These are phyloP conservation scores for Ceriagrion tenellum DNA, from an alignment of 2,888 invertebrate genomes.

Conservation along the genomic window DNA sequence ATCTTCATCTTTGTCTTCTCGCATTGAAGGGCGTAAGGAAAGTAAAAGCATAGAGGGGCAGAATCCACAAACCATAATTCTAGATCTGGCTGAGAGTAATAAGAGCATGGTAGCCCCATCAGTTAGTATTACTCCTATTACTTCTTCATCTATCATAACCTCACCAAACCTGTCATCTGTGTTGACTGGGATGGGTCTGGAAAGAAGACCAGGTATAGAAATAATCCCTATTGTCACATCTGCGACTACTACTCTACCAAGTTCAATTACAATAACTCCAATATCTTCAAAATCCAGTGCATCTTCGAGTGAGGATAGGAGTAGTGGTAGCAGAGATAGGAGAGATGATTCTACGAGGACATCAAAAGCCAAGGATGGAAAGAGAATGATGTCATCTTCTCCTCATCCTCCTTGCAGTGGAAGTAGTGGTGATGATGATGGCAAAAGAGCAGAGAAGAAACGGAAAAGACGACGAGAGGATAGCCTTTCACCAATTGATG, in stretches of 20 bases:
- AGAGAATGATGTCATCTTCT: constrained; percentile 45
- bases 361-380: constrained; percentile 74
- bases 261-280: constrained; percentile 93
- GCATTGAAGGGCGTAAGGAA: constrained; percentile 71
- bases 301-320: constrained; percentile 74
- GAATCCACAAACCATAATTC: constrained; percentile 77
- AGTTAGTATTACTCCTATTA: constrained; percentile 79
- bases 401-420: constrained; percentile 74
- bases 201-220: constrained; percentile 89
- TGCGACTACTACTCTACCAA: constrained; percentile 84
- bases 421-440: constrained; percentile 76
- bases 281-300: constrained; percentile 79
- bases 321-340: constrained; percentile 74
- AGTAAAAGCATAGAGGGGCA: constrained; percentile 46
- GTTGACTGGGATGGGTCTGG: constrained; percentile 82
- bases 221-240: constrained; percentile 88
- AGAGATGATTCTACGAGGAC: constrained; percentile 71
- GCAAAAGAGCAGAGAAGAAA: constrained; percentile 84
- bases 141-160: constrained; percentile 76
- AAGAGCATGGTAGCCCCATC: constrained; percentile 82
- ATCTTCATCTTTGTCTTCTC: constrained; percentile 76
- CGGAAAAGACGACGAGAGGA: constrained; percentile 87
- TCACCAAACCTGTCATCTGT: constrained; percentile 81
- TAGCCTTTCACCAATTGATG: constrained; percentile 78
- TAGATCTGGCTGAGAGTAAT: constrained; percentile 79